phyloP scores from a whole-genome alignment of 2,113 vertebrate species.

The Mus spicilegus region DNA sequence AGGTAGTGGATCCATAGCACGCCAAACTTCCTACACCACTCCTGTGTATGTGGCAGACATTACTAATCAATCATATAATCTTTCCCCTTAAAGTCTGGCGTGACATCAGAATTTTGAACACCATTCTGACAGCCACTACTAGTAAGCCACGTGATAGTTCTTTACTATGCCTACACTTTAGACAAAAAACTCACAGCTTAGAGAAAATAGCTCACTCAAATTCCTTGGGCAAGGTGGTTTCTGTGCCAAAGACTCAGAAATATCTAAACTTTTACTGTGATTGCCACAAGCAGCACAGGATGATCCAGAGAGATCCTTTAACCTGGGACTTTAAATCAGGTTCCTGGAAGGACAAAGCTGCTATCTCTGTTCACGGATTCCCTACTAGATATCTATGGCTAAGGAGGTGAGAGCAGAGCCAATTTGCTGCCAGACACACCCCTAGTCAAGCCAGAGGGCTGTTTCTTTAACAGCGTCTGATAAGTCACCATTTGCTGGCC shows the following conservation, averaged over 20 bases:
- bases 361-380: background rate
- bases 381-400: background rate
- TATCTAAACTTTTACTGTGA: background rate
- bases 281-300: background rate
- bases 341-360: background rate
- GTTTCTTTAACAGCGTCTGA: background rate
- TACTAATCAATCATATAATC: background rate
- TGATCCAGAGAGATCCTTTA: background rate
- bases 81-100: background rate
- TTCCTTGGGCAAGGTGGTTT: background rate
- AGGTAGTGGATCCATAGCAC: background rate
- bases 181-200: background rate
- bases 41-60: slow-evolving; percentile 40
- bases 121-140: background rate
- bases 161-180: background rate
- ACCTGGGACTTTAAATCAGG: background rate
- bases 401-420: background rate
- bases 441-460: background rate
- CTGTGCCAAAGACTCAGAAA: background rate
- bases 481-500: background rate
- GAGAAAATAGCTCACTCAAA: background rate
- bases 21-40: background rate
- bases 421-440: background rate
- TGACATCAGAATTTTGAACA: background rate
- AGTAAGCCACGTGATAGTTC: background rate